Conservation (phyloP, 2,113 vertebrate genomes). For the Oryzias woworae region DNA sequence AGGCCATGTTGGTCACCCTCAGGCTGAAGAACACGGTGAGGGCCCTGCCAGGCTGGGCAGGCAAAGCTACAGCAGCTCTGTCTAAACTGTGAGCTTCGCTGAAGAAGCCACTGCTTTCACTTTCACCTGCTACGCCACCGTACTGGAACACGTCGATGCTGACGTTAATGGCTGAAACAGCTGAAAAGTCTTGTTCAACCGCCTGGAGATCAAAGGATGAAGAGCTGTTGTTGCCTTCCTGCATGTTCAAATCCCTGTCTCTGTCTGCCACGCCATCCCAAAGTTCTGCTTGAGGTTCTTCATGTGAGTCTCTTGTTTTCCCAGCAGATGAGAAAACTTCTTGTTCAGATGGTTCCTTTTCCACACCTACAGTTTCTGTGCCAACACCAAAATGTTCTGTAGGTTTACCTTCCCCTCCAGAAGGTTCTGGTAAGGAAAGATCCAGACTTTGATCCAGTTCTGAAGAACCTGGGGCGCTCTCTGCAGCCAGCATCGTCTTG, state of each 20-base stretch:
- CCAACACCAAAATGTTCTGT: background rate
- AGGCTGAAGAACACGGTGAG: constrained; percentile 95
- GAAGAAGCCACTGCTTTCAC: constrained; percentile 62
- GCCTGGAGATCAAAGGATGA: background rate
- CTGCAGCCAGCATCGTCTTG: background rate
- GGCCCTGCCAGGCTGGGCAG: constrained; percentile 69
- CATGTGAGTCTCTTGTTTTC: no score
- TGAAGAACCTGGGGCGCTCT: background rate
- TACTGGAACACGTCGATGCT: constrained; percentile 67
- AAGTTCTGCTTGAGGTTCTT: background rate
- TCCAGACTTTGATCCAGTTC: background rate
- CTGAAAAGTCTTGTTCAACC: constrained; percentile 1
- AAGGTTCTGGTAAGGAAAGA: background rate
- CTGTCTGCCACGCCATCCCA: background rate
- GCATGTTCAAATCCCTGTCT: background rate
- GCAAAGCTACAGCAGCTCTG: constrained; percentile 48
- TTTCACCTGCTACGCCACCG: constrained; percentile 15
- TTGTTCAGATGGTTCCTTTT: background rate
- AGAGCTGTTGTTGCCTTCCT: background rate
- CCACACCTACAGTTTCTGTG: background rate
- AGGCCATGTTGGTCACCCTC: constrained; percentile 95
- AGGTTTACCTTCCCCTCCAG: background rate
- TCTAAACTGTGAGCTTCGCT: constrained; percentile 52
- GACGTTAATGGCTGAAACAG: constrained; percentile 43
- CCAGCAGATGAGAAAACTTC: no score